A percentile compares a stretch with the other conserved stretches of the same genome.
phyloP scores from a whole-genome alignment of 2,113 vertebrate genomes.

The Cyprinus carpio region DNA sequence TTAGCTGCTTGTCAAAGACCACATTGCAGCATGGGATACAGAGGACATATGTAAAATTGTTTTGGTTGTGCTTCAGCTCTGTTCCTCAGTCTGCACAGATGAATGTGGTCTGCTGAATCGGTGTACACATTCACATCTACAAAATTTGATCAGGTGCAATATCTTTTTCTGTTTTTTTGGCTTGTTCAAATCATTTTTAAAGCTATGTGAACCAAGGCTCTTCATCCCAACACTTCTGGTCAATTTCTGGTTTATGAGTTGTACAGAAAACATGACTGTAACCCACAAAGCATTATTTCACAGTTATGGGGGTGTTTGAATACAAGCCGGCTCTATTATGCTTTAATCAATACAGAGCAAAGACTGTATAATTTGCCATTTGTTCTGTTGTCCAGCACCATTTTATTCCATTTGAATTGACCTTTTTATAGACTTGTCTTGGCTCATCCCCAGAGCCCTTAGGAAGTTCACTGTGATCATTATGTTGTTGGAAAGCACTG shows the following conservation, averaged over 20 bases:
- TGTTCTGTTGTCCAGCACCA: slow-evolving; percentile 25
- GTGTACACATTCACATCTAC: background rate
- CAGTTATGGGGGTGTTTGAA: slow-evolving; percentile 26
- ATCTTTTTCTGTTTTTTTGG: too few species aligned
- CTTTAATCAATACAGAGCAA: slow-evolving; percentile 36
- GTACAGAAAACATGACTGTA: slow-evolving; percentile 15
- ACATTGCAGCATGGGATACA: background rate
- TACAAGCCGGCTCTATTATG: slow-evolving; percentile 25
- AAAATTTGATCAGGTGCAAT: background rate
- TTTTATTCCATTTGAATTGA: slow-evolving; percentile 29
- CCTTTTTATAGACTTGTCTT: slow-evolving; percentile 28
- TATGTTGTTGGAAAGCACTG: background rate
- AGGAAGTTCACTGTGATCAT: background rate
- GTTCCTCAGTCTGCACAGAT: background rate
- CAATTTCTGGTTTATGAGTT: slow-evolving; percentile 25
- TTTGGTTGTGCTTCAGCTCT: background rate
- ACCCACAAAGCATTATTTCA: slow-evolving; percentile 34
- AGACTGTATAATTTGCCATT: slow-evolving; percentile 29
- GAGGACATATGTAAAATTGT: background rate
- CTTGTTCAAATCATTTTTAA: background rate
- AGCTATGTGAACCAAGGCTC: background rate
- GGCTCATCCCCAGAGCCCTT: slow-evolving; percentile 1
- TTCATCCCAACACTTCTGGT: background rate
- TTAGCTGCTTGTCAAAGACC: background rate
- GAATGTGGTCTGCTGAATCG: background rate